Conservation (phyloP, 2,888 invertebrate species). For the Ophion ventricosus region DNA sequence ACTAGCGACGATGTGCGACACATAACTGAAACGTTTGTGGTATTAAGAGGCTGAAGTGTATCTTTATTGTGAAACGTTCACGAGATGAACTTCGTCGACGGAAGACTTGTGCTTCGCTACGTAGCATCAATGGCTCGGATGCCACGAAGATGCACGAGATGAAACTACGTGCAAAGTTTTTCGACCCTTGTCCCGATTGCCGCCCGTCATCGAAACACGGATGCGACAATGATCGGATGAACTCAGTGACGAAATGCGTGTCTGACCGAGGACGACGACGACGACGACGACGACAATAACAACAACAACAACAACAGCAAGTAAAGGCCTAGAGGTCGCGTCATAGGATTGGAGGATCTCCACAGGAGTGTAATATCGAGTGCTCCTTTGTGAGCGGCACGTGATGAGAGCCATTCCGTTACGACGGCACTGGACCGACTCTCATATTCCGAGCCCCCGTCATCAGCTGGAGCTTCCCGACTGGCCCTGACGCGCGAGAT, state of each 20-base stretch:
- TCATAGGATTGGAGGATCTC: not conserved
- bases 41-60: not conserved
- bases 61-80: not conserved
- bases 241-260: not conserved
- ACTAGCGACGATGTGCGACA: no score
- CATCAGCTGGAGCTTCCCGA: conserved; percentile 47
- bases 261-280: no score
- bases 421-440: conserved; percentile 44
- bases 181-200: not conserved
- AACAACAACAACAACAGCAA: not conserved
- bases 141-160: not conserved
- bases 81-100: not conserved
- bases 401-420: conserved; percentile 32
- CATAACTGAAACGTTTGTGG: not conserved
- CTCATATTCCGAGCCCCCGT: conserved; percentile 32
- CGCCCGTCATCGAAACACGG: not conserved
- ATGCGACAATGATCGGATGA: not conserved
- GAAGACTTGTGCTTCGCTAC: not conserved
- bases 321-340: not conserved
- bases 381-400: conserved; percentile 14
- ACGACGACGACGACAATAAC: no score
- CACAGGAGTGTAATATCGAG: not conserved
- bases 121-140: not conserved
- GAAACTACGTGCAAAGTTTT: not conserved
- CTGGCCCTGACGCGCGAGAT: conserved; percentile 53